Percentiles rank a stretch among this genome's conserved stretches.
These are phyloP conservation scores for Drosophila leontia DNA, from an alignment of 1,140 invertebrate genomes.

Conservation along the genomic window DNA sequence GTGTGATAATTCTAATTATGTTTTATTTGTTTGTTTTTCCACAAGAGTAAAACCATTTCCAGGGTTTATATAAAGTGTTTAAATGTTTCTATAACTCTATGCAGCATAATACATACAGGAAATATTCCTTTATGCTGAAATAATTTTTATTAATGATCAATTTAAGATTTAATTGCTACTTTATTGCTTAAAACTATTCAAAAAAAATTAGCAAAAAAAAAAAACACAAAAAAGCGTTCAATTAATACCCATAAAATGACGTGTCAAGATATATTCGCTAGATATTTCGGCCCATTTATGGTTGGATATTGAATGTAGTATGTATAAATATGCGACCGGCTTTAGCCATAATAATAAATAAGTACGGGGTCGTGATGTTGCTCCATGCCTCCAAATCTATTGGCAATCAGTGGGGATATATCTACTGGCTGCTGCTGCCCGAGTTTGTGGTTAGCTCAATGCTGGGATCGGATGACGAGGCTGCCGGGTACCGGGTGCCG, in stretches of 20 bases:
- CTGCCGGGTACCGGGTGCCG: conserved; percentile 9
- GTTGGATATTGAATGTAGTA: conserved; percentile 41
- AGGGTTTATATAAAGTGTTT: background rate
- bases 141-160: background rate
- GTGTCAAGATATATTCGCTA: conserved; percentile 21
- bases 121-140: background rate
- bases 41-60: background rate
- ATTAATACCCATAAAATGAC: conserved; percentile 31
- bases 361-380: conserved; percentile 49
- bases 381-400: conserved; percentile 32
- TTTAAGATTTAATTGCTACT: background rate
- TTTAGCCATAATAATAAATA: conserved; percentile 48
- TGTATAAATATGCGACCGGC: conserved; percentile 41
- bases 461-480: conserved; percentile 46
- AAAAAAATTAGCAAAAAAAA: background rate
- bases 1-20: background rate
- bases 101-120: background rate
- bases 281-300: conserved; percentile 44
- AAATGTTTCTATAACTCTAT: background rate
- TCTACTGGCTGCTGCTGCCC: conserved; percentile 20
- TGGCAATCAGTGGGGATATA: conserved; percentile 42
- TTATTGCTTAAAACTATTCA: background rate
- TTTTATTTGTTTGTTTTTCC: background rate
- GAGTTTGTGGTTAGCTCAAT: conserved; percentile 44
- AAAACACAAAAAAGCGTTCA: conserved; percentile 6